Conservation (phyloP, 2,888 invertebrate genomes). For the Mesopsocus fuscifrons region DNA sequence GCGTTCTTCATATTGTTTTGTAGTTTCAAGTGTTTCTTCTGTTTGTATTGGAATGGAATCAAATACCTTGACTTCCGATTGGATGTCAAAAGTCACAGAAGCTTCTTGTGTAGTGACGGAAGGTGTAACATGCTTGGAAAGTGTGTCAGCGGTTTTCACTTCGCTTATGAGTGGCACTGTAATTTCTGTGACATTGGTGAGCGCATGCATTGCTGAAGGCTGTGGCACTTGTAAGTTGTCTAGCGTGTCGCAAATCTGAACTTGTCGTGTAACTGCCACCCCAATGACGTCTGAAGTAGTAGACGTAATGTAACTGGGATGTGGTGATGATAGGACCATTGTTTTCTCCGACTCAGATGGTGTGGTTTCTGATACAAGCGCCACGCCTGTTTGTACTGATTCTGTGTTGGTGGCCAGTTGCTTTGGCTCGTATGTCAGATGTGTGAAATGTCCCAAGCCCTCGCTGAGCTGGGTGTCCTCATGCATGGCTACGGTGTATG, state of each 20-base stretch:
- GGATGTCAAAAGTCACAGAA: conserved; percentile 7
- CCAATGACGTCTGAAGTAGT: conserved; percentile 14
- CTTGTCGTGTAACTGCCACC: not conserved
- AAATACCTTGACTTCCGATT: not conserved
- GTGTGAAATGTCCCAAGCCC: conserved; percentile 13
- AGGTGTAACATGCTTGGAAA: not conserved
- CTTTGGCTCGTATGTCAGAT: conserved; percentile 9
- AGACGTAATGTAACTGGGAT: conserved; percentile 24
- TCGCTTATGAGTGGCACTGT: conserved; percentile 18
- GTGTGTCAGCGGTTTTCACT: conserved; percentile 15
- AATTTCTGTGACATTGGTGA: conserved; percentile 18
- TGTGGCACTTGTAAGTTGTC: conserved; percentile 7
- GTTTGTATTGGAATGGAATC: not conserved
- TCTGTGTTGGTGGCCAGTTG: conserved; percentile 11
- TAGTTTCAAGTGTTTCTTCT: not conserved
- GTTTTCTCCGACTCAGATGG: conserved; percentile 12
- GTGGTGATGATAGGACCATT: conserved; percentile 26
- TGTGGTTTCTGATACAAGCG: not conserved
- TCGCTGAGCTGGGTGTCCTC: conserved; percentile 17
- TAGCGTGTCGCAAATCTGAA: not conserved
- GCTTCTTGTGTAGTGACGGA: not conserved
- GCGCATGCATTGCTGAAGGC: conserved; percentile 8
- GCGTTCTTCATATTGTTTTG: no score
- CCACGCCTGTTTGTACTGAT: conserved; percentile 11
- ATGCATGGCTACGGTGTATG: conserved; percentile 14